phyloP scores from a whole-genome alignment of 2,113 vertebrate species.

The Ptyas mucosa region DNA sequence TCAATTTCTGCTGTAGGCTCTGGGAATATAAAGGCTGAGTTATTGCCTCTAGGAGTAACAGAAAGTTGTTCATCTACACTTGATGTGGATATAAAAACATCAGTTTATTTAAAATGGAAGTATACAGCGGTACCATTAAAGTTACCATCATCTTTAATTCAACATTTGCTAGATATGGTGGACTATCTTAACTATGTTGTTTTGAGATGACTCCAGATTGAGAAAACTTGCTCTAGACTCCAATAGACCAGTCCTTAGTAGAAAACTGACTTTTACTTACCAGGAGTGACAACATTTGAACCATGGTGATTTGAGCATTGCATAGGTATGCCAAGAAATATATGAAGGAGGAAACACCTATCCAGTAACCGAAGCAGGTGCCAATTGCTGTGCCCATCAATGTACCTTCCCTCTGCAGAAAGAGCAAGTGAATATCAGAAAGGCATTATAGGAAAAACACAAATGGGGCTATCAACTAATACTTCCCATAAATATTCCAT shows the following conservation, averaged over 20 bases:
- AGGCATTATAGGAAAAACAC: not conserved
- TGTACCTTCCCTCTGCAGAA: slow-evolving; percentile 90
- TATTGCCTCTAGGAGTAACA: not conserved
- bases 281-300: slow-evolving; percentile 93
- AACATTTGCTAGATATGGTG: not conserved
- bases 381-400: slow-evolving; percentile 98
- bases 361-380: slow-evolving; percentile 97
- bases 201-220: not conserved
- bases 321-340: slow-evolving; percentile 96
- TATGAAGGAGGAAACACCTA: slow-evolving; percentile 91
- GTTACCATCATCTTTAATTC: not conserved
- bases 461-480: not conserved
- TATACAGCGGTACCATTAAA: not conserved
- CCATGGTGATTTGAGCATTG: slow-evolving; percentile 97
- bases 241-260: not conserved
- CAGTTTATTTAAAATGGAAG: not conserved
- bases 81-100: not conserved
- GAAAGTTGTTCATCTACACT: not conserved
- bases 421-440: slow-evolving; percentile 11
- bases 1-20: not conserved
- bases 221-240: not conserved
- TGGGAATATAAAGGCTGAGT: not conserved
- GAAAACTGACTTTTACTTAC: slow-evolving; percentile 63
- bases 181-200: not conserved
- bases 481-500: not conserved